Conservation (phyloP, 1,140 invertebrate genomes). For the Sweltsa coloradensis region DNA sequence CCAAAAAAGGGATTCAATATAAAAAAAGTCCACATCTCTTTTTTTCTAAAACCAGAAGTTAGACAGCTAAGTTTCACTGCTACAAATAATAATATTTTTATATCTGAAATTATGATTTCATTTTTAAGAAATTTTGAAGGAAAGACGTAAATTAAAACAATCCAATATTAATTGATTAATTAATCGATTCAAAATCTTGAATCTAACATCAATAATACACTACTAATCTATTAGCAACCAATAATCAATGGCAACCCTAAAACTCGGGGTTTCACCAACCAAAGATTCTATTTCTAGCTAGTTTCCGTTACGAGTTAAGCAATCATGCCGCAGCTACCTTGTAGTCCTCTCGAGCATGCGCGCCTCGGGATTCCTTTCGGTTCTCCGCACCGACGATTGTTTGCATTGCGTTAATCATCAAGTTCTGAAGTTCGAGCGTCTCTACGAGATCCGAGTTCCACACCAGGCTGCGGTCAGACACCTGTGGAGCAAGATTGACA, state of each 20-base stretch:
- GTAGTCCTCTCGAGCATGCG: constrained; percentile 95
- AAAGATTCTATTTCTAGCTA: neutral
- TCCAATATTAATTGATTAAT: neutral
- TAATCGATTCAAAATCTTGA: neutral
- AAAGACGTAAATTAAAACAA: neutral
- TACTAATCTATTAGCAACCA: neutral
- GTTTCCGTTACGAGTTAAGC: neutral
- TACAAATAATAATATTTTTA: too few relatives aligned
- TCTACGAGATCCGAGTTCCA: constrained; percentile 98
- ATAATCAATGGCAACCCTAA: neutral
- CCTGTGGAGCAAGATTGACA: constrained; percentile 20
- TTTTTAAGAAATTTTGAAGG: too few relatives aligned
- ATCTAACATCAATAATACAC: neutral
- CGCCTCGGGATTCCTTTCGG: constrained; percentile 94
- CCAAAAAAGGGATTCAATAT: too few relatives aligned
- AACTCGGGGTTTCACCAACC: neutral
- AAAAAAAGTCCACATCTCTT: too few relatives aligned
- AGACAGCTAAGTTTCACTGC: too few relatives aligned
- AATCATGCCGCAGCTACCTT: constrained; percentile 35
- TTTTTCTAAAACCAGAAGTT: too few relatives aligned
- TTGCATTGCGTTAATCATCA: constrained; percentile 86
- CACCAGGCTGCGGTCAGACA: constrained; percentile 55
- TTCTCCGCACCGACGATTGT: constrained; percentile 86
- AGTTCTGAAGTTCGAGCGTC: constrained; percentile 92
- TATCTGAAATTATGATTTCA: too few relatives aligned